Conservation (phyloP, 2,888 invertebrate species). For the Villa cingulata region DNA sequence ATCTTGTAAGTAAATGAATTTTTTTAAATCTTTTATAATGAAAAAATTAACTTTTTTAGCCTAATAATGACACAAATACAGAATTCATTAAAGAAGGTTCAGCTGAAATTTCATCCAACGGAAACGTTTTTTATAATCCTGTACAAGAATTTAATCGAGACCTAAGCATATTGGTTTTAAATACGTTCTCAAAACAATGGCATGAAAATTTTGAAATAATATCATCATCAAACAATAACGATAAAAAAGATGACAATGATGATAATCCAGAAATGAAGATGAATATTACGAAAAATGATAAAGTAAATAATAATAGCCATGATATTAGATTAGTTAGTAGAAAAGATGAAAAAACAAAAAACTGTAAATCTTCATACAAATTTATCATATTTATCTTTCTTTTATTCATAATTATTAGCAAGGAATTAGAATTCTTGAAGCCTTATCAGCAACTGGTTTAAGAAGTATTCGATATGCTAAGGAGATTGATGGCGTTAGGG, state of each 20-base stretch:
- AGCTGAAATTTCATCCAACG: slow-evolving; percentile 58
- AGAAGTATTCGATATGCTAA: slow-evolving; percentile 92
- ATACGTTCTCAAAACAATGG: slow-evolving; percentile 47
- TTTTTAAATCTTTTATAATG: too few relatives aligned
- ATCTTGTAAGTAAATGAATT: too few relatives aligned
- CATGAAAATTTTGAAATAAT: slow-evolving; percentile 20
- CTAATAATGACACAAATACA: neutral
- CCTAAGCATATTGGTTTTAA: slow-evolving; percentile 64
- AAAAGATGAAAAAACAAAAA: too few relatives aligned
- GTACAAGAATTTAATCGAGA: slow-evolving; percentile 98
- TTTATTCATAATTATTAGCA: slow-evolving; percentile 9
- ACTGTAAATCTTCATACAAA: too few relatives aligned
- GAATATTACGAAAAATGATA: too few relatives aligned
- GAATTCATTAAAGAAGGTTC: slow-evolving; percentile 49
- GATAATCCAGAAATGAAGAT: neutral
- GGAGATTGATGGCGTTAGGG: slow-evolving; percentile 69
- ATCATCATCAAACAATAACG: slow-evolving; percentile 20
- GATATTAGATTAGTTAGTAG: too few relatives aligned
- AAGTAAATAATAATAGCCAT: too few relatives aligned
- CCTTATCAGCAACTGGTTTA: slow-evolving; percentile 88
- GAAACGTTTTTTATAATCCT: slow-evolving; percentile 93
- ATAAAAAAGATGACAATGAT: slow-evolving; percentile 11
- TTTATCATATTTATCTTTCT: too few relatives aligned
- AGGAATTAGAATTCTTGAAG: slow-evolving; percentile 61
- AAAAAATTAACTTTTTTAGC: too few relatives aligned